Base-by-base conservation (phyloP, 1,140 invertebrate genomes). In the Brachionus asplanchnoidis region DNA sequence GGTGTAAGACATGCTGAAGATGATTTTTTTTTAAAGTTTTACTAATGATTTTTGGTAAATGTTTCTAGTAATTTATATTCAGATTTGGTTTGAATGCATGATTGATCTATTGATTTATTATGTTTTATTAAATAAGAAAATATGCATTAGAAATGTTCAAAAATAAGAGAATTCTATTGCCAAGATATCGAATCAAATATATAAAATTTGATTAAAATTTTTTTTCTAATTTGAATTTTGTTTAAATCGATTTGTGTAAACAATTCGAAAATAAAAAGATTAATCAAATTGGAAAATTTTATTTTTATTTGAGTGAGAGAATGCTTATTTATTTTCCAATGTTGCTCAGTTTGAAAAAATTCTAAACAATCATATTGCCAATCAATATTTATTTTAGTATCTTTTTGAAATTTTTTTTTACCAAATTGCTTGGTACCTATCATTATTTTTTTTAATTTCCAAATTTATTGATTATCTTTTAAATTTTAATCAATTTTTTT, bases 31-130 rank as follows among this genome's bases (percentile, higher is more conserved):
- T 60, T 8, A 60, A 23, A 60, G 8, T 9, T 60, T 60, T 20
- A 60, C 32, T 68, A 68, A 32, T 28, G 26, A 68, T 68, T 68
- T 68, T 68, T 68, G 32, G 66, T 14, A 68, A 68, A 68, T 68
- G 66, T 68, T 68, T 32, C 17, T n/a, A 32, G 66, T 28, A 68
- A 68, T 68, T 68, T 68, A 68, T 68, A 68, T 68, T 68, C 66
- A 68, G 66, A 14, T 14, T 68, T 32, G 32, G 28, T 28, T 68
- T 60, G n/a, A 68, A 68, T 68, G 66, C 66, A 32, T 68, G 66
- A 68, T 68, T 68, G 66, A 68, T 68, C 32, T 68, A 68, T 68
- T 68, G 66, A 68, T 68, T 68, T 68, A 32, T 60, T 60, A 60
- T 60, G 20, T 60, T 60, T 60, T 60, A 60, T 60, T 60, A 60